phyloP scores from a whole-genome alignment of 2,797 vertebrate genomes.

The Florisuga fusca region DNA sequence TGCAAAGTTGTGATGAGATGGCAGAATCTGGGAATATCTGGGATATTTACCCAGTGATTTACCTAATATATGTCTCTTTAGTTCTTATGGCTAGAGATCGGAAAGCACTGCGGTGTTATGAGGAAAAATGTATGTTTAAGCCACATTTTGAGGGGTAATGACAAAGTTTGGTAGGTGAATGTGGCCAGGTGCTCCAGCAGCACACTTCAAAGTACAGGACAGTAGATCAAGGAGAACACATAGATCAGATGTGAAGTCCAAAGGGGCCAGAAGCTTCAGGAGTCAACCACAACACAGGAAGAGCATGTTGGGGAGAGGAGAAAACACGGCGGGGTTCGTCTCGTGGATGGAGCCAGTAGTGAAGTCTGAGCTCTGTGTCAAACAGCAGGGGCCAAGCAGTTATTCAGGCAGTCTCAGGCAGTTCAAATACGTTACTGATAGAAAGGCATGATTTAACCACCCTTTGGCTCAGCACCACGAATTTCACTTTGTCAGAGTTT shows the following conservation, averaged over 20 bases:
- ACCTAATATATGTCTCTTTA: background rate
- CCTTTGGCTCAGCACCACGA: background rate
- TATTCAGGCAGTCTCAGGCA: background rate
- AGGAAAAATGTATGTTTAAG: background rate
- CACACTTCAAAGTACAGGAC: background rate
- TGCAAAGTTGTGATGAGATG: background rate
- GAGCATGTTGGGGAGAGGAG: background rate
- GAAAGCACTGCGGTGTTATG: background rate
- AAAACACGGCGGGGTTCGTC: background rate
- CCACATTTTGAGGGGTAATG: background rate
- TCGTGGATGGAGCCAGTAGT: background rate
- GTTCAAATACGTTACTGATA: constrained; percentile 8
- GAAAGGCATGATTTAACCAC: constrained; percentile 21
- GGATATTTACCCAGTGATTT: background rate
- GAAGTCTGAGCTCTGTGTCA: background rate
- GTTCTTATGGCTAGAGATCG: background rate
- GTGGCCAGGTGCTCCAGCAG: background rate
- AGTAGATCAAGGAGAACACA: background rate
- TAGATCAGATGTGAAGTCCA: background rate
- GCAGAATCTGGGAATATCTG: background rate
- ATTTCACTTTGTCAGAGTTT: background rate
- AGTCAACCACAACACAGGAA: background rate
- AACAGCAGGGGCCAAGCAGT: constrained; percentile 12
- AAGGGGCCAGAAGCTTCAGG: background rate
- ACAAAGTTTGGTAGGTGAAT: background rate